Evolutionary conservation across 2,888 invertebrate species (phyloP).

Genomic region (Trichacis sp.): DNA sequence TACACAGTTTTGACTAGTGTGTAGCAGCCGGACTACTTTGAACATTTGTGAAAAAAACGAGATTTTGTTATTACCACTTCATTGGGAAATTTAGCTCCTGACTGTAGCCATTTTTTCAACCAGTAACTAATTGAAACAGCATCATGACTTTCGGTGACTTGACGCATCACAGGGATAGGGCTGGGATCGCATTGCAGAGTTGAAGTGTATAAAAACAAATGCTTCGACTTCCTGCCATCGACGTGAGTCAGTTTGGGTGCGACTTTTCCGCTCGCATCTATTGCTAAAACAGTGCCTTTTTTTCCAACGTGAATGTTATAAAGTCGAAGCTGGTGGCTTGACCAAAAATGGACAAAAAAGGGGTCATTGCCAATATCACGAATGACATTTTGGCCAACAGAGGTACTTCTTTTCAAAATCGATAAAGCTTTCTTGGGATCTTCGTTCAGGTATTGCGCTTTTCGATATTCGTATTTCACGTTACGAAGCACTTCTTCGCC

Average conservation of each 20-base stretch:
- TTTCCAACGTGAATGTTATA: not conserved
- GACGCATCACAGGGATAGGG: too few species aligned
- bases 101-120: too few species aligned
- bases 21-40: too few species aligned
- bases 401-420: not conserved
- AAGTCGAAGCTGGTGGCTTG: not conserved
- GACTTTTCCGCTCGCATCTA: not conserved
- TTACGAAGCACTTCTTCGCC: not conserved
- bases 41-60: too few species aligned
- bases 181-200: too few species aligned
- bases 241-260: too few species aligned
- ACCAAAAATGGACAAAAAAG: not conserved
- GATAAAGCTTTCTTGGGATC: not conserved
- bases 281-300: not conserved
- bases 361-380: not conserved
- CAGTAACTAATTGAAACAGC: too few species aligned
- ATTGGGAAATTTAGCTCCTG: too few species aligned
- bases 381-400: not conserved
- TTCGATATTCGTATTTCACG: not conserved
- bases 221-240: constrained; percentile 3
- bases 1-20: too few species aligned
- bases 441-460: not conserved
- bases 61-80: too few species aligned
- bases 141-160: too few species aligned
- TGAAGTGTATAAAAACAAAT: too few species aligned